Conservation (phyloP, 2,888 invertebrate genomes). For the Hypselothyrea guttata region DNA sequence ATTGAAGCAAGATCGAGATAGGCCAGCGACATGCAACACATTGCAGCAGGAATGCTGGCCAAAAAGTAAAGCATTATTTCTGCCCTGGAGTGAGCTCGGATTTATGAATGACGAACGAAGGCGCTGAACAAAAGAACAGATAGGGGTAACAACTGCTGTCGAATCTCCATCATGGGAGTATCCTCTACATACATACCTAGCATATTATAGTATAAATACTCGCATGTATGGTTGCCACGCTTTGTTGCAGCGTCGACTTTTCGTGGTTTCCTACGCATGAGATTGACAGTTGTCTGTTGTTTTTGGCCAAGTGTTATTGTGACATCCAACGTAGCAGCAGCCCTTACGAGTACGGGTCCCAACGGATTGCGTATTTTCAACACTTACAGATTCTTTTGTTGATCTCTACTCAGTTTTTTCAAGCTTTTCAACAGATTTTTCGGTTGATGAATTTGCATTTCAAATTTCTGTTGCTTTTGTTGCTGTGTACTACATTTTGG, state of each 20-base stretch:
- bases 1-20: conserved; percentile 67
- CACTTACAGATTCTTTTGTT: conserved; percentile 69
- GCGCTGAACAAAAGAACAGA: conserved; percentile 40
- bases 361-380: conserved; percentile 55
- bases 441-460: conserved; percentile 71
- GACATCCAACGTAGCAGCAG: conserved; percentile 2
- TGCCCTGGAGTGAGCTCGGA: neutral
- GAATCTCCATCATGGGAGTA: conserved; percentile 41
- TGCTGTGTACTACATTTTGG: conserved; percentile 42
- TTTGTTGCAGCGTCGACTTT: conserved; percentile 48
- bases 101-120: conserved; percentile 10
- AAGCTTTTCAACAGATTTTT: conserved; percentile 57
- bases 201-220: neutral
- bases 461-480: conserved; percentile 48
- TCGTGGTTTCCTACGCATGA: conserved; percentile 78
- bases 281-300: conserved; percentile 71
- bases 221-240: conserved; percentile 28
- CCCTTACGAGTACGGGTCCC: neutral
- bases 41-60: conserved; percentile 10
- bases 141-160: conserved; percentile 18
- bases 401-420: conserved; percentile 35
- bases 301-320: conserved; percentile 27
- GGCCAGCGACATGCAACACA: conserved; percentile 41
- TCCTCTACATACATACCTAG: no score
- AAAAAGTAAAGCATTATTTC: conserved; percentile 23